phyloP scores from a whole-genome alignment of 2,113 vertebrate species.

The Anhinga anhinga region DNA sequence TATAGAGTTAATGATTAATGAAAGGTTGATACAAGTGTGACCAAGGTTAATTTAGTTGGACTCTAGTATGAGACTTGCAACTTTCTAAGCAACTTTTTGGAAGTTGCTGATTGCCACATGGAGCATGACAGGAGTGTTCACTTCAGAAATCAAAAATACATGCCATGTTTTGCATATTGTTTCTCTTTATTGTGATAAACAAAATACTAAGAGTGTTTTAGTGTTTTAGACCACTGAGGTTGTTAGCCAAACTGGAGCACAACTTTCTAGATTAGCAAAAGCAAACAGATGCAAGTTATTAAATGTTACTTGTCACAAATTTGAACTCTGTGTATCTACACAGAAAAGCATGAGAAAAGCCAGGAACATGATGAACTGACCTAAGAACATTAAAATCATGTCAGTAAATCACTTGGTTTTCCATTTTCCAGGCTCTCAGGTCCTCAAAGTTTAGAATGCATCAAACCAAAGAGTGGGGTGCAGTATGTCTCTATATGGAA shows the following conservation, averaged over 20 bases:
- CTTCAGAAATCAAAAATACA: background rate
- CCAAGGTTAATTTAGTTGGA: background rate
- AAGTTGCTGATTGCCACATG: background rate
- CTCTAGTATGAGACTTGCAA: background rate
- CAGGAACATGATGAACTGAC: constrained; percentile 59
- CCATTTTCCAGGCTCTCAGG: background rate
- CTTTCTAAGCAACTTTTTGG: background rate
- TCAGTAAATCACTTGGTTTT: constrained; percentile 27
- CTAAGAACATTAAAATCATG: background rate
- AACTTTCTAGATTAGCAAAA: constrained; percentile 16
- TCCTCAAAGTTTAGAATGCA: background rate
- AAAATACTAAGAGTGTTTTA: constrained; percentile 9
- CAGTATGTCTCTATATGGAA: background rate
- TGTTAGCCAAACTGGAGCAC: constrained; percentile 12
- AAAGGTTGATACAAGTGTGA: background rate
- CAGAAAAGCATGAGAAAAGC: constrained; percentile 32
- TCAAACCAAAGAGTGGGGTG: background rate
- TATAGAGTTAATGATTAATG: background rate
- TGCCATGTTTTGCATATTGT: background rate
- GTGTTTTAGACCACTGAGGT: background rate
- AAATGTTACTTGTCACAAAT: constrained; percentile 47
- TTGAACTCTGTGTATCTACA: constrained; percentile 19
- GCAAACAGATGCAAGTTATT: constrained; percentile 66
- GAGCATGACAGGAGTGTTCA: background rate
- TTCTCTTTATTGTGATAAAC: background rate